Conservation (phyloP, 2,797 vertebrate species). For the Astyanax mexicanus region DNA sequence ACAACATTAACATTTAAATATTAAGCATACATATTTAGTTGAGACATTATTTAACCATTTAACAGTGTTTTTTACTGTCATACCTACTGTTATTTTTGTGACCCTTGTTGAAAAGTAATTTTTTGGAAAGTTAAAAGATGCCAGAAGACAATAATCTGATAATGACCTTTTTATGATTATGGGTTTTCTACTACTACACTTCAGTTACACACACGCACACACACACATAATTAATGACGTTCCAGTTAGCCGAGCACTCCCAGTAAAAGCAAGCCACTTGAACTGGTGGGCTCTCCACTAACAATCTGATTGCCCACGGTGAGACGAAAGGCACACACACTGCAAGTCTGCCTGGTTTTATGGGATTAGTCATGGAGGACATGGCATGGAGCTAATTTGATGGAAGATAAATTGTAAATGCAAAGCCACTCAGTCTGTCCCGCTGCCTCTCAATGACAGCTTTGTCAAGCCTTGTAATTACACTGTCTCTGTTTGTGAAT, state of each 20-base stretch:
- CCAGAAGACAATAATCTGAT: too few species aligned
- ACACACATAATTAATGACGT: not conserved
- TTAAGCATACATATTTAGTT: too few species aligned
- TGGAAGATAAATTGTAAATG: constrained; percentile 61
- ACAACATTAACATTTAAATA: too few species aligned
- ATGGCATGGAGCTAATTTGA: constrained; percentile 66
- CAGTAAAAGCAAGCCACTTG: constrained; percentile 30
- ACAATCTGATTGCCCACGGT: constrained; percentile 54
- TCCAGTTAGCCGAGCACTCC: constrained; percentile 17
- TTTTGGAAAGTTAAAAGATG: too few species aligned
- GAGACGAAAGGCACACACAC: constrained; percentile 34
- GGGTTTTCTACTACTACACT: constrained; percentile 5
- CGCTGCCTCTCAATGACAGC: constrained; percentile 49
- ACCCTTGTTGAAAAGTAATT: too few species aligned
- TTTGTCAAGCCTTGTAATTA: constrained; percentile 67
- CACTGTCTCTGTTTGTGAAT: constrained; percentile 66
- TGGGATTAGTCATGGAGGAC: constrained; percentile 67
- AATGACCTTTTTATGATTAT: not conserved
- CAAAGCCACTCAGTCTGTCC: constrained; percentile 54
- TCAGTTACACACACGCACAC: not conserved
- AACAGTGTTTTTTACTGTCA: too few species aligned
- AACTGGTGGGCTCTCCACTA: constrained; percentile 24
- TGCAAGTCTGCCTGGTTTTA: constrained; percentile 46
- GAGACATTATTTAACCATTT: too few species aligned
- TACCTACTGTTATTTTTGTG: too few species aligned